A percentile compares a stretch with the other conserved stretches of the same genome.
phyloP scores from a whole-genome alignment of 2,888 invertebrate genomes.

The Ypsolopha sequella region DNA sequence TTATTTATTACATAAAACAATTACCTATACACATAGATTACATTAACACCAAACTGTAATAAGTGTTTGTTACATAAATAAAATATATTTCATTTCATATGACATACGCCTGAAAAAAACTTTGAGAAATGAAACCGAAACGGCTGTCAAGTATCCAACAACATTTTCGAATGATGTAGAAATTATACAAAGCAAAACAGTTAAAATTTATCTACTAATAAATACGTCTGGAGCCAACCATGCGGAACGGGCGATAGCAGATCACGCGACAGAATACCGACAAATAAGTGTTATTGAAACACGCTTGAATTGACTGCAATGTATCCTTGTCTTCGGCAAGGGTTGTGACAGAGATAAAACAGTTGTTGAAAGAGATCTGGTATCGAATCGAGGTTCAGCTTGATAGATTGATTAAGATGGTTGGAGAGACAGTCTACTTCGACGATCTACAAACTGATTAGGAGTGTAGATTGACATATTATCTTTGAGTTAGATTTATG shows the following conservation, averaged over 20 bases:
- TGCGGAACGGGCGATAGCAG: constrained; percentile 3
- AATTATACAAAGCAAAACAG: constrained; percentile 6
- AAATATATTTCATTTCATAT: no score
- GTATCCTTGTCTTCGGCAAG: neutral
- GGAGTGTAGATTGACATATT: neutral
- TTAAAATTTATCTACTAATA: neutral
- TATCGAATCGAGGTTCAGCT: neutral
- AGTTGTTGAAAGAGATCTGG: no score
- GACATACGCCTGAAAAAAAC: no score
- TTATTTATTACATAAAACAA: no score
- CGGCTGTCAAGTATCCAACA: no score
- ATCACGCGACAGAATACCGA: constrained; percentile 10
- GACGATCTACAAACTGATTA: neutral
- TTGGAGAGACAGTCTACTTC: constrained; percentile 10
- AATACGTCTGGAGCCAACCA: neutral
- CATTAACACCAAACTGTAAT: no score
- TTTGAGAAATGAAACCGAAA: neutral
- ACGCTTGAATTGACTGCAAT: neutral
- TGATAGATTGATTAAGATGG: constrained; percentile 15
- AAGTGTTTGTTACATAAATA: no score
- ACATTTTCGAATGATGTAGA: constrained; percentile 13
- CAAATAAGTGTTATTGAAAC: no score
- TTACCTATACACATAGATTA: no score
- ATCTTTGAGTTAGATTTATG: no score
- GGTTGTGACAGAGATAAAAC: no score